Conservation (phyloP, 2,888 invertebrate genomes). For the Pimpla rufipes region DNA sequence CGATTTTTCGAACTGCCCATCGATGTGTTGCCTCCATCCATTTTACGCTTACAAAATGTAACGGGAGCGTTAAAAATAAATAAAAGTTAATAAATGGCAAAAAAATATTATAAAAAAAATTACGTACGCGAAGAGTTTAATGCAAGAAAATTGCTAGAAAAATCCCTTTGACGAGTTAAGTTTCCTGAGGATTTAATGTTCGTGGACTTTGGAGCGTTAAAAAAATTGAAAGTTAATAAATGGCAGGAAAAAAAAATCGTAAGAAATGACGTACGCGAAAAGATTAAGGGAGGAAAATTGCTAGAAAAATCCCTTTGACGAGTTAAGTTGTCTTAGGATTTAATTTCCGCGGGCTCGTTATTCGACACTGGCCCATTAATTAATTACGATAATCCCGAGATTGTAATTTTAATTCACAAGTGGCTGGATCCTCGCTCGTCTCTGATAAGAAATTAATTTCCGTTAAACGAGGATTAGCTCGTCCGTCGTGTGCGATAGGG, state of each 20-base stretch:
- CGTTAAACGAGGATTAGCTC: conserved; percentile 25
- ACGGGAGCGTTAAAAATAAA: neutral
- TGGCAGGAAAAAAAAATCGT: neutral
- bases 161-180: conserved; percentile 25
- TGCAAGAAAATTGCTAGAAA: conserved; percentile 27
- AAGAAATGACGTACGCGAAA: neutral
- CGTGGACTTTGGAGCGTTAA: neutral
- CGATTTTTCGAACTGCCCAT: conserved; percentile 1
- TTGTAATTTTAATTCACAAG: conserved; percentile 16
- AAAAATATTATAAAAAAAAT: neutral
- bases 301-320: conserved; percentile 38
- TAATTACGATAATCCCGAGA: conserved; percentile 47
- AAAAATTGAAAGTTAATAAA: no score
- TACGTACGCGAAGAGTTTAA: neutral
- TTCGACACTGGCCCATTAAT: conserved; percentile 5
- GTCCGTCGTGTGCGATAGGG: neutral
- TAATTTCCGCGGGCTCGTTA: conserved; percentile 1
- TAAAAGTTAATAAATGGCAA: neutral
- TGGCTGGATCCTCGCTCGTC: neutral
- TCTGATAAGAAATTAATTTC: conserved; percentile 43
- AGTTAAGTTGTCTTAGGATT: neutral
- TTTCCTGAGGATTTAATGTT: conserved; percentile 9
- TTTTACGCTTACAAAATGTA: neutral
- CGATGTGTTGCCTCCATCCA: conserved; percentile 19
- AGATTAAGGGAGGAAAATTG: conserved; percentile 19